Conservation (phyloP, 2,113 vertebrate species). For the Gymnogyps californianus region DNA sequence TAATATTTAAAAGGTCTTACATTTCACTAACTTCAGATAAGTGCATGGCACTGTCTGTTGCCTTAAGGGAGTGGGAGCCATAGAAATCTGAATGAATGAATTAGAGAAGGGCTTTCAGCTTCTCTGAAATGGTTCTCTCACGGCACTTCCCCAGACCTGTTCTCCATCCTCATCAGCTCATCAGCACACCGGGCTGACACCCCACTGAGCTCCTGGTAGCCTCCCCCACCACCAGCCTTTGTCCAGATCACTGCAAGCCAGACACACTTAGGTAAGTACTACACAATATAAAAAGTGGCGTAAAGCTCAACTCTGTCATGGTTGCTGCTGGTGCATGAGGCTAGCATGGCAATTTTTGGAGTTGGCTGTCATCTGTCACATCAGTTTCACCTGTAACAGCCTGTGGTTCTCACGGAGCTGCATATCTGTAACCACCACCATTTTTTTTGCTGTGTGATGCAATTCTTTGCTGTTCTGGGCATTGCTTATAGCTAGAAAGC, state of each 20-base stretch:
- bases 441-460: not conserved
- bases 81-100: slow-evolving; percentile 41
- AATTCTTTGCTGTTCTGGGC: not conserved
- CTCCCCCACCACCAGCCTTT: not conserved
- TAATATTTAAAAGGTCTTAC: slow-evolving; percentile 56
- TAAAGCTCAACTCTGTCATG: not conserved
- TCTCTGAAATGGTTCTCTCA: not conserved
- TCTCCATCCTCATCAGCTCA: not conserved
- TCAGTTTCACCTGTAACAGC: not conserved
- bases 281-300: not conserved
- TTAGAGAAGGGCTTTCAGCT: slow-evolving; percentile 17
- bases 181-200: not conserved
- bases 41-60: not conserved
- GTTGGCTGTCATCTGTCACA: not conserved
- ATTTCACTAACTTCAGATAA: slow-evolving; percentile 13
- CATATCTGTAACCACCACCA: not conserved
- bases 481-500: not conserved
- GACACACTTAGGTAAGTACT: not conserved
- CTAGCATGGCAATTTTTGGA: not conserved
- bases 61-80: not conserved
- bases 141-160: not conserved
- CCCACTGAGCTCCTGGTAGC: not conserved
- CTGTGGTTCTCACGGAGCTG: fast-evolving
- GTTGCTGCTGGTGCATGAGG: not conserved
- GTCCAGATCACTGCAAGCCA: slow-evolving; percentile 20